Evolutionary conservation across 2,797 vertebrate species (phyloP).

Genomic region (Pterois miles): DNA sequence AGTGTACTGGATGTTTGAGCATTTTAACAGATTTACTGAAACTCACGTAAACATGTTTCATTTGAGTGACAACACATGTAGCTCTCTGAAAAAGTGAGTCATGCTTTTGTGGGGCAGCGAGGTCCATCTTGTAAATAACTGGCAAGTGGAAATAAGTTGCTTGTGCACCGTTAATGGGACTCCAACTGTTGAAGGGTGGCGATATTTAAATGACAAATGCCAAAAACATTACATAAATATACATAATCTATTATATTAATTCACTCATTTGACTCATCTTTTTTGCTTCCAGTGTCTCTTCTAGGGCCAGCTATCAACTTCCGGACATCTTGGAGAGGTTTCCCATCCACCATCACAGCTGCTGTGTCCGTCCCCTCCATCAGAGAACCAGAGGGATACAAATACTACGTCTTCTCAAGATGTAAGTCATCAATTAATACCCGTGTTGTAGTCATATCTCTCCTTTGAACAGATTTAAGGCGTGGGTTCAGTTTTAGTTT

Average conservation of each 20-base stretch:
- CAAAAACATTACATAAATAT: neutral
- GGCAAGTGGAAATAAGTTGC: neutral
- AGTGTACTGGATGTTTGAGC: neutral
- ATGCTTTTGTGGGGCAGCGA: neutral
- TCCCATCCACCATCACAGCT: conserved; percentile 82
- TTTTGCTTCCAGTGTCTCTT: conserved; percentile 52
- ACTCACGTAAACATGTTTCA: conserved; percentile 4
- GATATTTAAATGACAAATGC: neutral
- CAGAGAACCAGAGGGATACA: conserved; percentile 86
- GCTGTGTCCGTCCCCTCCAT: conserved; percentile 87
- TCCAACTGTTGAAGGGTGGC: neutral
- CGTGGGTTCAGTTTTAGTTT: neutral
- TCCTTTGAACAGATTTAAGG: neutral
- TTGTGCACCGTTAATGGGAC: rapidly evolving
- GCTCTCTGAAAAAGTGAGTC: conserved; percentile 42
- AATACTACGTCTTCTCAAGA: conserved; percentile 90
- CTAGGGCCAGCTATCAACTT: conserved; percentile 83
- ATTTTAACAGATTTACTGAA: neutral
- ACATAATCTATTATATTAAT: neutral
- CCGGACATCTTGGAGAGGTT: conserved; percentile 73
- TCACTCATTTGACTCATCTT: neutral
- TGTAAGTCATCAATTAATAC: conserved; percentile 79
- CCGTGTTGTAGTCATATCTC: rapidly evolving
- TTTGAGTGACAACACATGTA: conserved; percentile 18
- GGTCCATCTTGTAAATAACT: conserved; percentile 32